Conservation (phyloP, 2,888 invertebrate genomes). For the Perizoma affinitatum region DNA sequence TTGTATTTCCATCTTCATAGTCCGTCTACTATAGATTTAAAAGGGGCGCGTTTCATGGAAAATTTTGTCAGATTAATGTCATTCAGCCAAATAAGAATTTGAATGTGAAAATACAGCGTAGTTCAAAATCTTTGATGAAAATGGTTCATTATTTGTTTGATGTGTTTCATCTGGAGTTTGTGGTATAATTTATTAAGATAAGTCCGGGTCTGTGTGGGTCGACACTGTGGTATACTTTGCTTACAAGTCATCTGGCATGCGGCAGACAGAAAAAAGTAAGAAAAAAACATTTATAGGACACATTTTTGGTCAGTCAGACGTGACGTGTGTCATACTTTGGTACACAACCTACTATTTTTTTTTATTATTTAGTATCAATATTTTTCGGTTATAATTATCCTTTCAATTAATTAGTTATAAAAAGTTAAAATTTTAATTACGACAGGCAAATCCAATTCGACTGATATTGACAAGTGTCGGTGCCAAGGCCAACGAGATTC, state of each 20-base stretch:
- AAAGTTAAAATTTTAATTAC: constrained; percentile 7
- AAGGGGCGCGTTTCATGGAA: background rate
- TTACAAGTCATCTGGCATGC: no score
- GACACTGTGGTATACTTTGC: no score
- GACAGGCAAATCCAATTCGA: constrained; percentile 29
- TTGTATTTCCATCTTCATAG: constrained; percentile 10
- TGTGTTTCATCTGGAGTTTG: constrained; percentile 3
- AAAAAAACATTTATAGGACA: no score
- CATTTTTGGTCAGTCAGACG: no score
- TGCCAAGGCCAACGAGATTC: constrained; percentile 25
- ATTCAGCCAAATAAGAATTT: constrained; percentile 13
- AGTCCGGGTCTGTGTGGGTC: no score
- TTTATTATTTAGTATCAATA: no score
- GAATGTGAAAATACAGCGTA: background rate
- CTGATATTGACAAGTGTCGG: constrained; percentile 28
- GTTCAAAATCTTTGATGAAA: no score
- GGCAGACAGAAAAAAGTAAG: no score
- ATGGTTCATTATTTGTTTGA: no score
- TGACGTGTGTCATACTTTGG: no score
- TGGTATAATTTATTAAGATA: background rate
- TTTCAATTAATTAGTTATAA: constrained; percentile 8
- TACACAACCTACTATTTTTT: no score
- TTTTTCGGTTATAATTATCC: background rate
- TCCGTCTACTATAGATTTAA: background rate
- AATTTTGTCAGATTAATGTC: constrained; percentile 12